Base-by-base conservation (phyloP, 2,888 invertebrate genomes). In the Oxyteleia sp. region DNA sequence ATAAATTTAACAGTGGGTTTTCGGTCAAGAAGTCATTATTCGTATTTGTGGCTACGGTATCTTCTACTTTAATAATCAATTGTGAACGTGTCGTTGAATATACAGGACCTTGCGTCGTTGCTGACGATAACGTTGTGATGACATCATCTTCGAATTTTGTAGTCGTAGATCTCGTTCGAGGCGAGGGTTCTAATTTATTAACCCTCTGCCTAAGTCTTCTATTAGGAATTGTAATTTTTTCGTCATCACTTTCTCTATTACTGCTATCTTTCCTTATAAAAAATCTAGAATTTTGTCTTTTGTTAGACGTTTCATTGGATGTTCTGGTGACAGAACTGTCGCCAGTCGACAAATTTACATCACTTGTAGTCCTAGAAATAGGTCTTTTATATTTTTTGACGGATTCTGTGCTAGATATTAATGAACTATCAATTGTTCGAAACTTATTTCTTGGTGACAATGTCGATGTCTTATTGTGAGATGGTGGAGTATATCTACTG, bases 301-400 rank as follows among this genome's bases (percentile, higher is more conserved):
- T 76, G 55, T 20, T 66, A 64, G 8, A 69, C 26, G 15, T 49
- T 0, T 83, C 84, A 29, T 86, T 87, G 0, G 80, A 55, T 57
- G 90, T 90, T 53, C 88, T 88, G 2, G 88, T 83, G 29, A 90
- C 88, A 0, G 88, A 88, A 81, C 89, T 91, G 64, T 89, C 89
- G 10, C 83, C 74, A 51, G 23, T 68, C 16, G 61, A 84, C 0
- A 59, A 38, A 49, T 43, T 55, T 0, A 82, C 72, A 20, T 88
- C 88, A 2, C 63, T 69, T 5, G 69, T 81, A 0, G 75, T 71
- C 11, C 82, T 71, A 0, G 83, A 55, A 20, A 8, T 47, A 0
- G 90, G 88, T 43, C 88, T 80, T 8, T 87, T 84, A 13, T 71
- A 76, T 47, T 86, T 86, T 64, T 72, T 84, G 0, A 29, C 74